Conservation (phyloP, 2,797 vertebrate genomes). For the Lepus townsendii region DNA sequence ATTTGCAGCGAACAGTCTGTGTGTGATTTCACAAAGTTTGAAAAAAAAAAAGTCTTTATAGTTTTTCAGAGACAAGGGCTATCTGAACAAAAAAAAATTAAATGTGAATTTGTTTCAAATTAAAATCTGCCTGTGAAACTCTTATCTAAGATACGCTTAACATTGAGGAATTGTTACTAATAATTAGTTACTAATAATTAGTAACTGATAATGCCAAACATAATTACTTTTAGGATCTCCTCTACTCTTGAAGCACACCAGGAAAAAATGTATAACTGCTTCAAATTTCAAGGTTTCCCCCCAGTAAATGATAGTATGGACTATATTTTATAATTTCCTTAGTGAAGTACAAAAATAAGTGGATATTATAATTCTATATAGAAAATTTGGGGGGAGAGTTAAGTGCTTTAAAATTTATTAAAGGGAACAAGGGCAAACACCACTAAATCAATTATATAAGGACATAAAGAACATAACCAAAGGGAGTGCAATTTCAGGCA, state of each 20-base stretch:
- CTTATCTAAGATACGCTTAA: constrained; percentile 60
- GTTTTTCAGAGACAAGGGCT: constrained; percentile 70
- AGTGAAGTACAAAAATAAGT: constrained; percentile 62
- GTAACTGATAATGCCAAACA: constrained; percentile 48
- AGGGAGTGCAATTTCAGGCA: not conserved
- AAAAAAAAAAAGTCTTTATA: constrained; percentile 78
- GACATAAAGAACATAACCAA: constrained; percentile 33
- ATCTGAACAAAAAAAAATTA: constrained; percentile 63
- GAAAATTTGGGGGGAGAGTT: not conserved
- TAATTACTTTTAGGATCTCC: constrained; percentile 46
- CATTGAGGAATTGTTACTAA: constrained; percentile 10
- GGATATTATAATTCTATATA: constrained; percentile 29
- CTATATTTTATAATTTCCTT: constrained; percentile 49
- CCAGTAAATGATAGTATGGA: constrained; percentile 49
- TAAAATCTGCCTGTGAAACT: constrained; percentile 67
- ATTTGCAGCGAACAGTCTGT: constrained; percentile 80
- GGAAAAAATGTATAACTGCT: constrained; percentile 63
- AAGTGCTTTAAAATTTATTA: constrained; percentile 55
- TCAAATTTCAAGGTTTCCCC: constrained; percentile 68
- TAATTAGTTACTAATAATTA: constrained; percentile 61
- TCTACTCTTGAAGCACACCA: constrained; percentile 62
- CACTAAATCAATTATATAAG: constrained; percentile 46
- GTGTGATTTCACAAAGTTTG: constrained; percentile 65
- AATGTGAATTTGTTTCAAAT: constrained; percentile 67
- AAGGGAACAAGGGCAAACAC: not conserved